Evolutionary conservation across 2,888 invertebrate species (phyloP).

Genomic region (Catocala sponsa): DNA sequence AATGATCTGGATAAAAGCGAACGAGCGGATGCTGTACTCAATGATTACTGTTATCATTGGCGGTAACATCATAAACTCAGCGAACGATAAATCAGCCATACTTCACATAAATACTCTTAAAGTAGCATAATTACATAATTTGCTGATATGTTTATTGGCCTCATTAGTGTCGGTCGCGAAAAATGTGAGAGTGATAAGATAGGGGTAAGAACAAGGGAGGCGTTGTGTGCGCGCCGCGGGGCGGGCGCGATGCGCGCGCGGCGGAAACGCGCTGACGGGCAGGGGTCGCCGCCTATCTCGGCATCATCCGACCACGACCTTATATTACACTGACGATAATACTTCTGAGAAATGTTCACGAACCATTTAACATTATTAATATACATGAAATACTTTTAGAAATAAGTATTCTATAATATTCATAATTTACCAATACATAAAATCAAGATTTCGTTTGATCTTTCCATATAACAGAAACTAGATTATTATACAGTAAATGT

Average conservation of each 20-base stretch:
- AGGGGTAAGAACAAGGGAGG: conserved; percentile 76
- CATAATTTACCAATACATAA: too few species aligned
- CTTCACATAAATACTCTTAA: conserved; percentile 59
- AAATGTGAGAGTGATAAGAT: conserved; percentile 84
- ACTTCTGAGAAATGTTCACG: conserved; percentile 42
- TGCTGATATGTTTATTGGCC: conserved; percentile 72
- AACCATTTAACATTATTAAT: conserved; percentile 11
- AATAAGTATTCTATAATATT: background rate
- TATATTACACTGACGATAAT: conserved; percentile 41
- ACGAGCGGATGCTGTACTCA: conserved; percentile 22
- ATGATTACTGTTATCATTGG: conserved; percentile 35
- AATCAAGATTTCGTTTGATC: too few species aligned
- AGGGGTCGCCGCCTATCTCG: conserved; percentile 67
- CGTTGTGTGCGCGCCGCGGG: conserved; percentile 61
- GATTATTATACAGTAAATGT: too few species aligned
- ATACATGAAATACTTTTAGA: background rate
- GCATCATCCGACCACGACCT: conserved; percentile 43
- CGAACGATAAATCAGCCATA: conserved; percentile 58
- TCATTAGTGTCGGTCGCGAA: conserved; percentile 82
- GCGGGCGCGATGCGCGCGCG: conserved; percentile 48
- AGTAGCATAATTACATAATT: conserved; percentile 70
- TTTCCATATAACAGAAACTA: too few species aligned
- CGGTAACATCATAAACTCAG: conserved; percentile 51
- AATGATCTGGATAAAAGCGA: background rate
- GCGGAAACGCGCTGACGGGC: conserved; percentile 62